Percentiles rank a stretch among this genome's conserved stretches.
phyloP scores from a whole-genome alignment of 2,113 vertebrate genomes.

The Oreochromis spilurus region DNA sequence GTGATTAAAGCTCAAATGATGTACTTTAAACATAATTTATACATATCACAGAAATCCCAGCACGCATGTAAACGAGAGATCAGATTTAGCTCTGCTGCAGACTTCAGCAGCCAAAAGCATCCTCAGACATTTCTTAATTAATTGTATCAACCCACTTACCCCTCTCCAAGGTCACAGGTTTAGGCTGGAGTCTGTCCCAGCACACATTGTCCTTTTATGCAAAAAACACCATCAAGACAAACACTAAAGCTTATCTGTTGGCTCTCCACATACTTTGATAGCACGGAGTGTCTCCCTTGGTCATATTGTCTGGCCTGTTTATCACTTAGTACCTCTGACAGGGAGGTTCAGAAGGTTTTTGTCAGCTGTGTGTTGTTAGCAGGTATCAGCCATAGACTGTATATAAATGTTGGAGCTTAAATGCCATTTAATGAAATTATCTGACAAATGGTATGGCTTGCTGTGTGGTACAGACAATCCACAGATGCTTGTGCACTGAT shows the following conservation, averaged over 20 bases:
- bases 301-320: background rate
- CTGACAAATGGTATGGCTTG: background rate
- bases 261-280: background rate
- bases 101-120: background rate
- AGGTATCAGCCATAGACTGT: background rate
- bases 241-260: slow-evolving; percentile 8
- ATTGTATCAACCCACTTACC: background rate
- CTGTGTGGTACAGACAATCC: no score
- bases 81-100: background rate
- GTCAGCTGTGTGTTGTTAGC: background rate
- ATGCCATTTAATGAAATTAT: background rate
- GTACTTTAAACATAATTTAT: background rate
- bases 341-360: background rate
- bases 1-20: background rate
- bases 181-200: slow-evolving; percentile 5
- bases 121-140: slow-evolving; percentile 8
- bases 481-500: no score
- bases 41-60: background rate
- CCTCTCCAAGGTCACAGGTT: slow-evolving; percentile 4
- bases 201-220: background rate
- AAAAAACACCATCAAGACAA: background rate
- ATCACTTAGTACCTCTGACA: background rate
- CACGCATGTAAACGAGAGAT: background rate
- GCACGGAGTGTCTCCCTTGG: background rate
- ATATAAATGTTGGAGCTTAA: background rate